Base-by-base conservation (phyloP, 35 echinoderm and acorn worm species). In the Heliocidaris erythrogramma region DNA sequence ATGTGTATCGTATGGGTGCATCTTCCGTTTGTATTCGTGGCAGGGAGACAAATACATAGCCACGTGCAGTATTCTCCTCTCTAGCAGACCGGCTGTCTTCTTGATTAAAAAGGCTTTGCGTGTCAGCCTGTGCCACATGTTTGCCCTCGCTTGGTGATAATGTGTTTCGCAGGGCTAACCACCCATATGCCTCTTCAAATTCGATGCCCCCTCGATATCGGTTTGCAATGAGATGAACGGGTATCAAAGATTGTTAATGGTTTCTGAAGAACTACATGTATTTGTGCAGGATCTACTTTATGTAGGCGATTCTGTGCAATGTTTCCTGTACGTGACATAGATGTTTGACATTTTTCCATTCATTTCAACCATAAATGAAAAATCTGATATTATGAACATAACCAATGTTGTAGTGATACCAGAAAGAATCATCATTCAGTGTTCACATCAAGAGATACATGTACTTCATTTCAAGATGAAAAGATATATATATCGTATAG, bases 101-200 rank as follows among this genome's bases (percentile, higher is more conserved):
- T 78, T 78, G 65, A 78, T 78, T 78, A 78, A 78, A 78, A 78
- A 2, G 65, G 65, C 65, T 78, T 78, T 78, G 65, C 65, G 65
- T 78, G 65, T 78, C 65, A 78, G 65, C 27, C 65, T 78, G 65
- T 78, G 65, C 65, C 65, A 78, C 65, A 78, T 78, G 65, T 78
- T 78, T 78, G 65, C 21, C 65, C 65, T n/a, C 65, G 65, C 60
- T 78, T 78, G 65, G 65, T 24, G 65, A 78, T 78, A 78, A 78
- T 78, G 65, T 9, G 27, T 78, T 78, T 78, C 6, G 8, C 65
- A 78, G 65, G n/a, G 65, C 65, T 78, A 13, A 78, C 21, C 27
- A 78, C 65, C 65, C 65, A 78, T 78, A 78, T 78, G 65, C 65
- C 65, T 78, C 65, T 78, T 17, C 65, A 78, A 78, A 78, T 78